These are phyloP conservation scores for Protobothrops flavoviridis DNA, from an alignment of 2,113 vertebrate genomes.

Conservation along the genomic window DNA sequence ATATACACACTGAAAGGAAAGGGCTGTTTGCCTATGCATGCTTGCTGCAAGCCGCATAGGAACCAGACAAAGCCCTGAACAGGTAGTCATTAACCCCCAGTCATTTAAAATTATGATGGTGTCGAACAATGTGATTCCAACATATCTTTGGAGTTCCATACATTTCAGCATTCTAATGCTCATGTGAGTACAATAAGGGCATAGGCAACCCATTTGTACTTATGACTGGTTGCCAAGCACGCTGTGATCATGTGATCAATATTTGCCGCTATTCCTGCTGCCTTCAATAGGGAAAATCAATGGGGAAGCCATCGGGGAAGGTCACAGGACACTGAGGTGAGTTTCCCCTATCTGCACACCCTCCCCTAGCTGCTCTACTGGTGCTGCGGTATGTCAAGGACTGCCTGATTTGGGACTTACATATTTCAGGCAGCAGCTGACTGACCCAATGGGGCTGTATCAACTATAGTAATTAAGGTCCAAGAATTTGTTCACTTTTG, in stretches of 20 bases:
- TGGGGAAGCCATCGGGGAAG: too few relatives aligned
- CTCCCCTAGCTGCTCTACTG: not conserved
- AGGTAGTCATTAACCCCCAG: not conserved
- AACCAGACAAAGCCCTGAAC: not conserved
- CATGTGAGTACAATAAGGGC: not conserved
- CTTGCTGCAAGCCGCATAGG: not conserved
- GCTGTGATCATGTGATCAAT: too few relatives aligned
- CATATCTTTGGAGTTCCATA: not conserved
- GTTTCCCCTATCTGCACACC: not conserved
- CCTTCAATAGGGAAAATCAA: too few relatives aligned
- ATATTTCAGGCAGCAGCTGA: not conserved
- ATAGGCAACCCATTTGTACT: not conserved
- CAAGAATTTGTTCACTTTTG: not conserved
- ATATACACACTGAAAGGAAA: not conserved
- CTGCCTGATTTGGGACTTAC: not conserved
- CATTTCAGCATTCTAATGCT: not conserved
- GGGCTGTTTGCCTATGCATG: not conserved
- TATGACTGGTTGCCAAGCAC: too few relatives aligned
- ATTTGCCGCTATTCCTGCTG: too few relatives aligned
- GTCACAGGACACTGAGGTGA: too few relatives aligned
- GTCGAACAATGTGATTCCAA: not conserved
- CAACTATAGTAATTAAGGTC: not conserved
- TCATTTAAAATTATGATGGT: not conserved
- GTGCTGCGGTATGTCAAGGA: not conserved
- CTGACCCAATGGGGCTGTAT: not conserved